Base-by-base conservation (phyloP, 2,888 invertebrate species). In the Strigamia maritima region DNA sequence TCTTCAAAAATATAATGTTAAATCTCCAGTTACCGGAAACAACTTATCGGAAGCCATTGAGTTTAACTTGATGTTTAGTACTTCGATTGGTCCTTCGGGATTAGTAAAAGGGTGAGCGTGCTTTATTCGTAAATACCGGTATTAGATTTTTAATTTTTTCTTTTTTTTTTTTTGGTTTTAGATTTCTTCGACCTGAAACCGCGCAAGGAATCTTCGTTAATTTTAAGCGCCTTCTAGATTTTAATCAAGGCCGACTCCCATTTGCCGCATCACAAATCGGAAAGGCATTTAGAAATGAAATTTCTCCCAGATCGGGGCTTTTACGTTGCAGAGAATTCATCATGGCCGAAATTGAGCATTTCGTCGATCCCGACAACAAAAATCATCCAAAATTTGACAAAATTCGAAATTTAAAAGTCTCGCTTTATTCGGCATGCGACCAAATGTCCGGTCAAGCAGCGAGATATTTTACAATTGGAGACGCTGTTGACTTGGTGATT, bases 171-270 rank as follows among this genome's bases (percentile, higher is more conserved):
- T 10, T 26, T 31, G 14, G 80, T 83, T 83, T 77, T 83, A 91
- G 92, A 19, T 99, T 93, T 85, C 89, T 99, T 26, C 90, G 99
- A 80, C 99, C 99, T 26, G 99, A 99, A 89, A 99, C 99, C 16
- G 99, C 99, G 0, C 99, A 99, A 87, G 99, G 99, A 31, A 99
- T 99, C 83, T 99, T 99, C 88, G 98, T 99, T 0, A 99, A 99
- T 87, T 99, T 99, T 86, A 99, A 99, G 86, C 90, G 99, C 16
- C 89, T 99, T 31, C 87, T 99, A 79, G 98, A 98, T 86, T 99
- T 99, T 86, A 99, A 99, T 86, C 96, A 97, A 85, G 98, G 97
- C 8, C 91, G 91, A 81, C 86, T 98, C 44, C 99, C 99, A 31
- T 99, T 99, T 88, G 98, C 98, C 81, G 98, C 97, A 79, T 98